phyloP scores from a whole-genome alignment of 2,113 vertebrate genomes.

The Elanus axillaris region DNA sequence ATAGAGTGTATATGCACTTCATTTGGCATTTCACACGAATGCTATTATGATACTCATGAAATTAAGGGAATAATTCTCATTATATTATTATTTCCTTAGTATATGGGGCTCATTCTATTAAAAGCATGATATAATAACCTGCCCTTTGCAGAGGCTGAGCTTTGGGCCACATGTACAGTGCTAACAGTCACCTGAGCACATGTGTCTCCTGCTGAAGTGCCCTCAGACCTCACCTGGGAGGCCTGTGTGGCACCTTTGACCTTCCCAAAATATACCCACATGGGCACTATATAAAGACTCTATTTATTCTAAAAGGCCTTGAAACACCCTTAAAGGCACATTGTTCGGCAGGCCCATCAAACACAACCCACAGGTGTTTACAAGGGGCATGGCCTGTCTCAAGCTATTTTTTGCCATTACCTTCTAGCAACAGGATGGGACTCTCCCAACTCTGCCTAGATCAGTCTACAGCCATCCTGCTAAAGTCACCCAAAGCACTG shows the following conservation, averaged over 20 bases:
- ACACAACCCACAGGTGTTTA: not conserved
- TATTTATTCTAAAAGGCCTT: not conserved
- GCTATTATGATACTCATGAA: not conserved
- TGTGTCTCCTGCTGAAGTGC: not conserved
- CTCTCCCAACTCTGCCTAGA: not conserved
- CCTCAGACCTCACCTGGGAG: not conserved
- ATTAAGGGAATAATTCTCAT: not conserved
- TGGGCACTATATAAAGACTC: not conserved
- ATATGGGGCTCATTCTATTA: not conserved
- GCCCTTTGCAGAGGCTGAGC: not conserved
- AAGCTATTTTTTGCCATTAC: not conserved
- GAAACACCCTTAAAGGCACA: not conserved
- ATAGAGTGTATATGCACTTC: not conserved
- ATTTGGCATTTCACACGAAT: fast-evolving
- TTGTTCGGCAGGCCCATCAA: not conserved
- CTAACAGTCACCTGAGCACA: not conserved
- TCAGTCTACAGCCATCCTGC: not conserved
- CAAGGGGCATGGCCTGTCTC: not conserved
- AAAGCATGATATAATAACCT: not conserved
- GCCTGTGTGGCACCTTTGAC: not conserved
- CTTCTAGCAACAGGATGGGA: not conserved
- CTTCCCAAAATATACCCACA: not conserved
- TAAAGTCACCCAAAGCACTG: not conserved
- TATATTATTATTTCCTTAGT: not conserved
- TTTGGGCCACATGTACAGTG: not conserved